These are phyloP conservation scores for Hydractinia echinata DNA, from an alignment of 30 jellyfish, hydroid and myxozoan species.

Conservation along the genomic window DNA sequence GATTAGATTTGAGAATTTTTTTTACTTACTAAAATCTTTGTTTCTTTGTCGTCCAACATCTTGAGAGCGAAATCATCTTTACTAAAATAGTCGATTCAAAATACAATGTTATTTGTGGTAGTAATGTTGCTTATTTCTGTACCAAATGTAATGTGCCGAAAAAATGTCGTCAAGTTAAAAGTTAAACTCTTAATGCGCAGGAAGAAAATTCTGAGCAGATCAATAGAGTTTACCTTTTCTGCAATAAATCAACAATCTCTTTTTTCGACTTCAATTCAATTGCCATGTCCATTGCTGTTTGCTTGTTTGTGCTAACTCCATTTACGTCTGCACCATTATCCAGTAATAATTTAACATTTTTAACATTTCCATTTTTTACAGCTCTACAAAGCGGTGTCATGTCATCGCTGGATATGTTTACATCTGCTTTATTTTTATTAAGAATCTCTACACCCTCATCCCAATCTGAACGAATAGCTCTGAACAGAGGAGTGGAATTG, in stretches of 20 bases:
- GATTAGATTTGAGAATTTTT: too few species aligned
- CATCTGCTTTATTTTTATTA: conserved; percentile 11
- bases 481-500: conserved; percentile 2
- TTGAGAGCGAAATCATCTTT: too few species aligned
- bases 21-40: too few species aligned
- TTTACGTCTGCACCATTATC: conserved; percentile 17
- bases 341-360: not conserved
- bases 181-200: not conserved
- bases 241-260: not conserved
- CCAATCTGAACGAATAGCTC: not conserved
- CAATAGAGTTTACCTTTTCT: not conserved
- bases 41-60: too few species aligned
- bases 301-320: not conserved
- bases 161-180: too few species aligned
- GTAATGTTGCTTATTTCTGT: too few species aligned
- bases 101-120: too few species aligned
- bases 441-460: not conserved
- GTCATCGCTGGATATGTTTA: not conserved
- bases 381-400: conserved; percentile 10
- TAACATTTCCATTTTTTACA: not conserved
- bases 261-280: not conserved
- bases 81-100: too few species aligned
- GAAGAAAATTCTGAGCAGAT: not conserved
- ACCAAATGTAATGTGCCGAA: too few species aligned
- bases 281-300: conserved; percentile 1